phyloP scores from a whole-genome alignment of 2,113 vertebrate species.

The Petaurus breviceps region DNA sequence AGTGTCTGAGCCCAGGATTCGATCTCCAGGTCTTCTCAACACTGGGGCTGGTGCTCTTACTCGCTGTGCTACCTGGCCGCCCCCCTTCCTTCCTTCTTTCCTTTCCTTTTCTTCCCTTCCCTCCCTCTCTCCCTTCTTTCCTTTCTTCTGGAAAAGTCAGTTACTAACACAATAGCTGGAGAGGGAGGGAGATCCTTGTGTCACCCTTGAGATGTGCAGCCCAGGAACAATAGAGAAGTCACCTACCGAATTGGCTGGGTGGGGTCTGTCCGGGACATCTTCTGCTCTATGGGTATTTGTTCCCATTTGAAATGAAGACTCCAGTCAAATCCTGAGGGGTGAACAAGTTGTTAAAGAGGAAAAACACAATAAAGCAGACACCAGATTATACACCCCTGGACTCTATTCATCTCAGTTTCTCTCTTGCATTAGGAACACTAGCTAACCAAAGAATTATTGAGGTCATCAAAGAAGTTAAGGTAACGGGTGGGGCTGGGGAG shows the following conservation, averaged over 20 bases:
- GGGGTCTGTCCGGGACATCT: constrained; percentile 96
- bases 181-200: no score
- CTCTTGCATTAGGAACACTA: background rate
- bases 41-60: no score
- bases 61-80: no score
- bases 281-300: constrained; percentile 98
- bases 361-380: background rate
- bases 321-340: constrained; percentile 95
- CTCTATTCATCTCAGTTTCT: background rate
- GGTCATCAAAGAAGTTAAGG: background rate
- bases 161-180: no score
- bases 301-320: constrained; percentile 99
- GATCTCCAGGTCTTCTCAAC: no score
- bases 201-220: background rate
- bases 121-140: no score
- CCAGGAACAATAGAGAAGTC: background rate
- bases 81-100: no score
- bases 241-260: constrained; percentile 94
- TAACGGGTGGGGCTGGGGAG: background rate
- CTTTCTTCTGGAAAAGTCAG: background rate
- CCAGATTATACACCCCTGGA: background rate
- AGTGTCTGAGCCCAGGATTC: no score
- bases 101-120: no score
- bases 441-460: background rate
- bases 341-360: constrained; percentile 8